phyloP scores from a whole-genome alignment of 1,140 invertebrate genomes.

The Uloborus diversus region DNA sequence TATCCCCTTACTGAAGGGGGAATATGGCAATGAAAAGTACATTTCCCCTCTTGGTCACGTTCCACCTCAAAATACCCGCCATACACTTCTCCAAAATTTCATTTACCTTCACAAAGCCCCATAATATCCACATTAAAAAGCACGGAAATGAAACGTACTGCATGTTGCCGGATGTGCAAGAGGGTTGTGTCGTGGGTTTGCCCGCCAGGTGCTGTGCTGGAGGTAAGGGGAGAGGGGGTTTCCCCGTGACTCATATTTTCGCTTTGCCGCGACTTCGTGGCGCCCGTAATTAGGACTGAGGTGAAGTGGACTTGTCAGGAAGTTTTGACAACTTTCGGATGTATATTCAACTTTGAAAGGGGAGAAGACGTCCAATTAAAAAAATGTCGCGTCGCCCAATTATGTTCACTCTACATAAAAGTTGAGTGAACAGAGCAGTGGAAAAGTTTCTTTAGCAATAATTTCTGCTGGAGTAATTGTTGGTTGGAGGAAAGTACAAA shows the following conservation, averaged over 20 bases:
- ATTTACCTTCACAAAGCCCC: conserved; percentile 5
- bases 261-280: background rate
- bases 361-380: too few species aligned
- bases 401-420: too few species aligned
- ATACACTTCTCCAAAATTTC: background rate
- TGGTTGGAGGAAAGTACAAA: too few species aligned
- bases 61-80: background rate
- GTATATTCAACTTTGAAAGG: too few species aligned
- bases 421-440: too few species aligned
- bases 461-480: too few species aligned
- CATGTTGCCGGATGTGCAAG: background rate
- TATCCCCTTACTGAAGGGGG: too few species aligned
- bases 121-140: conserved; percentile 21
- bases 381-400: too few species aligned
- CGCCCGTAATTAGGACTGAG: conserved; percentile 24
- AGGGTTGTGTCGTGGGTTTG: background rate
- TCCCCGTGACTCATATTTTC: conserved; percentile 33
- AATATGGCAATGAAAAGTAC: too few species aligned
- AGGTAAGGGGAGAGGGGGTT: background rate
- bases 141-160: conserved; percentile 23
- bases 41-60: conserved; percentile 27
- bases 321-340: too few species aligned
- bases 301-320: background rate
- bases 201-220: background rate
- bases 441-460: too few species aligned